Evolutionary conservation across 1,140 invertebrate genomes (phyloP), one percentile per base, ranked within the genome.

Genomic region (Euura saliciscinereae): DNA sequence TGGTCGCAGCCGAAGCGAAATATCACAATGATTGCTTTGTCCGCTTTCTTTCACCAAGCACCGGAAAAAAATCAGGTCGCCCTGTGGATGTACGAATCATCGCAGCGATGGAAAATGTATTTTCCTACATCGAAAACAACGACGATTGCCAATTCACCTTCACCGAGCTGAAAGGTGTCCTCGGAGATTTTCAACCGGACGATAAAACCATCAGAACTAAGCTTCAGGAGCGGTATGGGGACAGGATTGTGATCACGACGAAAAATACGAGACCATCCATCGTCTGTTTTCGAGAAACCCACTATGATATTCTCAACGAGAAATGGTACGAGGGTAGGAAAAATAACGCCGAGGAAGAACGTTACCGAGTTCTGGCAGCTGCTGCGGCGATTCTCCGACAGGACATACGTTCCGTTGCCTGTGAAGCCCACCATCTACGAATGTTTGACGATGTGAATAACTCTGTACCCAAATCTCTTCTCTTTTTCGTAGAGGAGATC

Each of bases 161-260:
- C 80, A 78, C 74, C 75, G 79, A 85, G 72, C 77, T 83, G 45
- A 83, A 82, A 80, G 68, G 66, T 13, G 77, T 81, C 79, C 74
- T 83, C 73, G 71, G 71, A 74, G 81, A 74, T 45, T 76, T 77
- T 67, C 73, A 83, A 66, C 78, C 78, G 68, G 82, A 84, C 76
- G 78, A 82, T 77, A 82, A 82, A 73, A 84, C 78, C 71, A 82
- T 84, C 70, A 83, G 80, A 76, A 75, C 76, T 78, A 80, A 72
- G 80, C 70, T 84, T 75, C 74, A 79, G 76, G 72, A 83, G 74
- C 79, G 78, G 72, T 82, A 82, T 78, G 76, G 76, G 75, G 79
- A 74, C 75, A 75, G 81, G 75, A 83, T 82, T 73, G 74, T 83
- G 77, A 84, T 84, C 73, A 81, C 80, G 72, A 81, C 72, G 72